phyloP scores from a whole-genome alignment of 2,113 vertebrate species.

The Seriola quinqueradiata region DNA sequence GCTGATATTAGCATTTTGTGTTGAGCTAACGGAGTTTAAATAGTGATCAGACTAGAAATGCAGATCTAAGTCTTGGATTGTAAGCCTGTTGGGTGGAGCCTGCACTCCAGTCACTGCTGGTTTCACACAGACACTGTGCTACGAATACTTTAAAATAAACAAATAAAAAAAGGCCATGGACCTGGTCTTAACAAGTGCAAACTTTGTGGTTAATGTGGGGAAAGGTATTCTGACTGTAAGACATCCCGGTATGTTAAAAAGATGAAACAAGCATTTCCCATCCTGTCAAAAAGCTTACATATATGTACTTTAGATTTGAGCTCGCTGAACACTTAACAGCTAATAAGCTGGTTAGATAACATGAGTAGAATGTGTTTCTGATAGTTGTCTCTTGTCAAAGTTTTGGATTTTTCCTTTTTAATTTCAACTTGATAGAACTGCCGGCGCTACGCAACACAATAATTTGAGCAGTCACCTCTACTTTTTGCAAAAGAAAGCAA shows the following conservation, averaged over 20 bases:
- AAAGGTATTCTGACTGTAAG: slow-evolving; percentile 64
- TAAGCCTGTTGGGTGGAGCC: slow-evolving; percentile 16
- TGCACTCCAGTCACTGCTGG: slow-evolving; percentile 44
- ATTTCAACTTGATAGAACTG: slow-evolving; percentile 46
- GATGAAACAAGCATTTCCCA: slow-evolving; percentile 83
- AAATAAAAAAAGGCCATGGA: slow-evolving; percentile 11
- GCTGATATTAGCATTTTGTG: slow-evolving; percentile 61
- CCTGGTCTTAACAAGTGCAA: slow-evolving; percentile 41
- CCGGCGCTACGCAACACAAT: slow-evolving; percentile 53
- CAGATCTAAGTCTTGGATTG: slow-evolving; percentile 9
- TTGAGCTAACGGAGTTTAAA: slow-evolving; percentile 53
- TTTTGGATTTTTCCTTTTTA: slow-evolving; percentile 20
- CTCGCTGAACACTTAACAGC: slow-evolving; percentile 87
- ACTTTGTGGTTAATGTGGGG: slow-evolving; percentile 35
- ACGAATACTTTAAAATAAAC: slow-evolving; percentile 53
- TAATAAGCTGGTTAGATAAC: slow-evolving; percentile 85
- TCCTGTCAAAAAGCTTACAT: slow-evolving; percentile 88
- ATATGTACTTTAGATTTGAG: slow-evolving; percentile 86
- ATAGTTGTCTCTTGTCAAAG: neutral
- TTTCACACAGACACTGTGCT: slow-evolving; percentile 42
- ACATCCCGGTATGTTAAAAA: slow-evolving; percentile 83
- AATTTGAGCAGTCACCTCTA: slow-evolving; percentile 52
- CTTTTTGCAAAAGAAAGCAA: slow-evolving; percentile 55
- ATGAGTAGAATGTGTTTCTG: slow-evolving; percentile 85
- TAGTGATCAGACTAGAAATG: slow-evolving; percentile 36